phyloP scores from a whole-genome alignment of 2,113 vertebrate species.

The Gallinago media region DNA sequence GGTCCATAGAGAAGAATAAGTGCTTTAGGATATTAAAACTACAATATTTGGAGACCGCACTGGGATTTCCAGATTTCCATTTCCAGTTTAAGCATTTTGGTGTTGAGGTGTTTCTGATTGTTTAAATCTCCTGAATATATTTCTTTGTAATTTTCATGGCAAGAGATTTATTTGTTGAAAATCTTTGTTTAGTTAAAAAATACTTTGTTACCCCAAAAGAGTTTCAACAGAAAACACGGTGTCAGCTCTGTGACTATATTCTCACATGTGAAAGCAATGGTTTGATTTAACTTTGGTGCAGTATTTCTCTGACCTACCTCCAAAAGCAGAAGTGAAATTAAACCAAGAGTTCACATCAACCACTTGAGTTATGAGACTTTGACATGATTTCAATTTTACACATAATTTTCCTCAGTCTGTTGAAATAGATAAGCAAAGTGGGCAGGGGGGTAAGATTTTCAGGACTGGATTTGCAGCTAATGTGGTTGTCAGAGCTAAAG shows the following conservation, averaged over 20 bases:
- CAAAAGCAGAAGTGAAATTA: constrained; percentile 37
- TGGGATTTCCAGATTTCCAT: not conserved
- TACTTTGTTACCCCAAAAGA: not conserved
- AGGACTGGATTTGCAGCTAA: constrained; percentile 17
- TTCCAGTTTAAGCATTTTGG: not conserved
- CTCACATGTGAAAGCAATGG: not conserved
- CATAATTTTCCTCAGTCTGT: constrained; percentile 31
- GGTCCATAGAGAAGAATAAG: not conserved
- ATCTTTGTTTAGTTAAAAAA: not conserved
- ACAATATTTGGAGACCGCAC: not conserved
- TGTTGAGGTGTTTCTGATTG: accelerated
- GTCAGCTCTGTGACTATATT: not conserved
- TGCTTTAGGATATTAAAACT: not conserved
- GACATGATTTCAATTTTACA: constrained; percentile 42
- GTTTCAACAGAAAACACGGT: not conserved
- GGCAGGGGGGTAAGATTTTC: not conserved
- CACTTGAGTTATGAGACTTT: constrained; percentile 1
- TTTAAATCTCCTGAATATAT: not conserved
- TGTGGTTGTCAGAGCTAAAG: constrained; percentile 9
- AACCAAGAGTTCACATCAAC: not conserved
- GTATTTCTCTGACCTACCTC: constrained; percentile 26
- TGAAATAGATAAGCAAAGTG: constrained; percentile 29
- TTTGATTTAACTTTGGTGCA: not conserved
- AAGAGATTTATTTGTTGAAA: not conserved
- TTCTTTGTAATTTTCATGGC: not conserved